Base-by-base conservation (phyloP, 2,888 invertebrate genomes). In the Lordiphosa fenestrarum region DNA sequence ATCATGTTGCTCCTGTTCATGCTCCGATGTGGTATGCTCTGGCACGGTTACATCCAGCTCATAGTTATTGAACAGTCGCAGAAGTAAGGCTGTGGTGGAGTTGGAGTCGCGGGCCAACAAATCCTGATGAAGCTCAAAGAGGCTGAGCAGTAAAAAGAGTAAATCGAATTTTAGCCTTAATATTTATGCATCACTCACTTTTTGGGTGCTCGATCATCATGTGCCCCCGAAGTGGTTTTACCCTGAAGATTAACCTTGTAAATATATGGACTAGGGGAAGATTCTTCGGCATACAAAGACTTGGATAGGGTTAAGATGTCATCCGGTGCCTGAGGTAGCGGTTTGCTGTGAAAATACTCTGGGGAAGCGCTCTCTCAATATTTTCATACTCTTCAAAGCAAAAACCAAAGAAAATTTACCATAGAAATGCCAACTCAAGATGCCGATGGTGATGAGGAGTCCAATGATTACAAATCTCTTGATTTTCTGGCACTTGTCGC, bases 341-440 rank as follows among this genome's bases (percentile, higher is more conserved):
- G 84, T n/a, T 81, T 71, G 68, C 78, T 60, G 23, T 84, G 84
- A 33, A 86, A 84, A 54, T 87, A 86, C 64, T 86, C 86, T 86
- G 49, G 4, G 9, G 55, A 21, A 36, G 10, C 10, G 10, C 19
- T 40, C 13, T 4, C 7, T 33, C 4, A 10, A 0, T 15, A 15
- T 9, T 3, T 6, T 4, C 15, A 19, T 4, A 44, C 49, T 50
- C 46, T 49, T 64, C 2, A 2, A 6, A 2, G 2, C 2, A 10
- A 63, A 33, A 19, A 37, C 23, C 15, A 1, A 30, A 10, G 13
- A 13, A 7, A 38, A 64, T 61, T 60, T 52, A 87, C 87, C 87
- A 59, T 87, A 87, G 53, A 87, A 75, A 69, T 87, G 85, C 85
- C 85, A 87, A 41, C 85, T 76, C 12, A 87, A 69, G 40, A 87